These are phyloP conservation scores for Platerodrilus igneus DNA, from an alignment of 2,888 invertebrate species.

Conservation along the genomic window DNA sequence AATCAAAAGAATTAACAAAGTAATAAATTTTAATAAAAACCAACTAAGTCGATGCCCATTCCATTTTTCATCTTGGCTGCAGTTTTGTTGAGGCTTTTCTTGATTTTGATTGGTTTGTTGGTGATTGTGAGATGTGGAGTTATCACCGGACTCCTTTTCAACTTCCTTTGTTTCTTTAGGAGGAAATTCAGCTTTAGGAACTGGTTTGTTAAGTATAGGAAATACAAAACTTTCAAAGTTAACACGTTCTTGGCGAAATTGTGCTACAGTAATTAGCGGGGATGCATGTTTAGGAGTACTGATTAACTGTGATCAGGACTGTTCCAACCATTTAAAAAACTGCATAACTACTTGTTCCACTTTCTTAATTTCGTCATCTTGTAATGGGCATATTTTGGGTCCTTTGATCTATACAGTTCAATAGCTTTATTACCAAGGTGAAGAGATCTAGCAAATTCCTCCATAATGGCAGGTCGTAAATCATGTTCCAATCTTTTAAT, in stretches of 20 bases:
- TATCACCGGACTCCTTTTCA: slow-evolving; percentile 16
- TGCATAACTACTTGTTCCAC: slow-evolving; percentile 65
- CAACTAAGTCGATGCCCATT: slow-evolving; percentile 23
- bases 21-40: slow-evolving; percentile 3
- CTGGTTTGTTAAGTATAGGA: slow-evolving; percentile 84
- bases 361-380: slow-evolving; percentile 76
- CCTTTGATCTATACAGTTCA: slow-evolving; percentile 59
- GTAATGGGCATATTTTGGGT: slow-evolving; percentile 71
- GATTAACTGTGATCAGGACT: slow-evolving; percentile 62
- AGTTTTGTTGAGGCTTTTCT: too few relatives aligned
- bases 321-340: slow-evolving; percentile 79
- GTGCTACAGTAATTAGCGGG: slow-evolving; percentile 72
- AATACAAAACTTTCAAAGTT: slow-evolving; percentile 59
- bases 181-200: slow-evolving; percentile 72
- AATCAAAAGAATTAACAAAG: slow-evolving; percentile 9
- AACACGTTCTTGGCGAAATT: slow-evolving; percentile 75
- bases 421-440: slow-evolving; percentile 60
- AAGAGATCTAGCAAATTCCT: slow-evolving; percentile 72
- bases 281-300: slow-evolving; percentile 64
- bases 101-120: slow-evolving; percentile 27
- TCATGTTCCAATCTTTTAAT: slow-evolving; percentile 77
- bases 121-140: slow-evolving; percentile 11
- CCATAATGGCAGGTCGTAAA: slow-evolving; percentile 71
- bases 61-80: slow-evolving; percentile 26
- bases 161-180: slow-evolving; percentile 50